Conservation (phyloP, 1,140 invertebrate genomes). For the Conopomorpha cramerella region DNA sequence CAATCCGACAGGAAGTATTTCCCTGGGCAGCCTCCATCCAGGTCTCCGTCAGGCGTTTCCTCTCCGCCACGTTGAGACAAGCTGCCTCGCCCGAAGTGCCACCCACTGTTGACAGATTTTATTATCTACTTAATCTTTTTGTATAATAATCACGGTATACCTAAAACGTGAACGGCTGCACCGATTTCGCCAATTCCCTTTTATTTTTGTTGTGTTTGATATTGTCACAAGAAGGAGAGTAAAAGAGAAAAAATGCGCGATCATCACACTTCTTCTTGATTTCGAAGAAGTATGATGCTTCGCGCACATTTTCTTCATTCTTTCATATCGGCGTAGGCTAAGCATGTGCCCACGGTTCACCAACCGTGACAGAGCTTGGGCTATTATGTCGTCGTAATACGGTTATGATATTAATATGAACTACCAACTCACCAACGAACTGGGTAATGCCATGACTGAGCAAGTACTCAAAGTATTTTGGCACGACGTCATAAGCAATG, state of each 20-base stretch:
- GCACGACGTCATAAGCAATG: slow-evolving; percentile 57
- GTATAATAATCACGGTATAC: too few species aligned
- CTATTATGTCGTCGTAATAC: neutral
- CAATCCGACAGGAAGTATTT: slow-evolving; percentile 62
- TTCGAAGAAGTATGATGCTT: neutral
- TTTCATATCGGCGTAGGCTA: neutral
- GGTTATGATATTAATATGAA: neutral
- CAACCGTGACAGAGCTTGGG: too few species aligned
- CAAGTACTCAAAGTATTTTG: slow-evolving; percentile 63
- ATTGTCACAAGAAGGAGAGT: neutral
- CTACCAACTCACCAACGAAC: slow-evolving; percentile 59
- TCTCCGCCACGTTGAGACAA: slow-evolving; percentile 66
- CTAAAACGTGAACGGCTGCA: too few species aligned
- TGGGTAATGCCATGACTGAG: slow-evolving; percentile 57
- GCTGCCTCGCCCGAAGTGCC: slow-evolving; percentile 76
- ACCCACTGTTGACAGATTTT: slow-evolving; percentile 60
- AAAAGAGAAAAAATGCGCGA: neutral
- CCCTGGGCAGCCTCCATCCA: slow-evolving; percentile 64
- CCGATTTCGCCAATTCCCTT: too few species aligned
- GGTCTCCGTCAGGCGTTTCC: slow-evolving; percentile 66
- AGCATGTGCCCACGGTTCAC: neutral
- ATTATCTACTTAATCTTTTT: neutral
- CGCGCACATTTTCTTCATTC: neutral
- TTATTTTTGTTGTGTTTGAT: too few species aligned
- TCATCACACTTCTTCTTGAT: neutral